Evolutionary conservation across 2,113 vertebrate genomes (phyloP).

Genomic region (Antennarius striatus): DNA sequence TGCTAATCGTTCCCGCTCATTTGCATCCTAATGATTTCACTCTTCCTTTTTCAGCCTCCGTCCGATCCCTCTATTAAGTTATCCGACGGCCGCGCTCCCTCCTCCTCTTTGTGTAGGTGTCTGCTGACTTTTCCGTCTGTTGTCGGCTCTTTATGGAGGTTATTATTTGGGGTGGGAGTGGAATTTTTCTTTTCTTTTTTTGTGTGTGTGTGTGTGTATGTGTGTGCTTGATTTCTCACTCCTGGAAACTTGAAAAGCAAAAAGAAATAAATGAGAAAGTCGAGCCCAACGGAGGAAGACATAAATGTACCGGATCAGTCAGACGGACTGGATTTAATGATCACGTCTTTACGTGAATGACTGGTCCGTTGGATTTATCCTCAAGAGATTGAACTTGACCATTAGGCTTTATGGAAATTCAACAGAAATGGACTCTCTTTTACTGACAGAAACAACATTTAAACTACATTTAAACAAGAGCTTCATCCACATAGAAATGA

Average conservation of each 20-base stretch:
- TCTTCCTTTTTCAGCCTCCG: constrained; percentile 60
- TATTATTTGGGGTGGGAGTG: constrained; percentile 34
- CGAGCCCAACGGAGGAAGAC: background rate
- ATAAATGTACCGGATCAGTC: background rate
- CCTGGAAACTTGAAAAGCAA: background rate
- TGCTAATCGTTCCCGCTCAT: constrained; percentile 84
- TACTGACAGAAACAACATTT: no score
- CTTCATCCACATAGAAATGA: no score
- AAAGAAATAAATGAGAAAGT: background rate
- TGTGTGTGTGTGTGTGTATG: no score
- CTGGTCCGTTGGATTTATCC: no score
- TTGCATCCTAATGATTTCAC: constrained; percentile 89
- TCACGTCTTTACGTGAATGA: no score
- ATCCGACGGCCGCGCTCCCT: constrained; percentile 43
- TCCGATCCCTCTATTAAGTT: constrained; percentile 68
- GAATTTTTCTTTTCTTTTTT: constrained; percentile 27
- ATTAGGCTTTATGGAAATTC: no score
- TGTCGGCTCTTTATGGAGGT: constrained; percentile 29
- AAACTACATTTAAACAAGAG: no score
- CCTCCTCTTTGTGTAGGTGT: constrained; percentile 61
- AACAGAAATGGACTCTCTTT: no score
- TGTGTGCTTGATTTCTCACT: constrained; percentile 18
- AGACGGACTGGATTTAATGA: no score
- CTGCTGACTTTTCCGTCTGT: constrained; percentile 39
- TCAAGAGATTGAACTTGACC: no score